These are phyloP conservation scores for Sinelater perroti DNA, from an alignment of 2,888 invertebrate species.

Conservation along the genomic window DNA sequence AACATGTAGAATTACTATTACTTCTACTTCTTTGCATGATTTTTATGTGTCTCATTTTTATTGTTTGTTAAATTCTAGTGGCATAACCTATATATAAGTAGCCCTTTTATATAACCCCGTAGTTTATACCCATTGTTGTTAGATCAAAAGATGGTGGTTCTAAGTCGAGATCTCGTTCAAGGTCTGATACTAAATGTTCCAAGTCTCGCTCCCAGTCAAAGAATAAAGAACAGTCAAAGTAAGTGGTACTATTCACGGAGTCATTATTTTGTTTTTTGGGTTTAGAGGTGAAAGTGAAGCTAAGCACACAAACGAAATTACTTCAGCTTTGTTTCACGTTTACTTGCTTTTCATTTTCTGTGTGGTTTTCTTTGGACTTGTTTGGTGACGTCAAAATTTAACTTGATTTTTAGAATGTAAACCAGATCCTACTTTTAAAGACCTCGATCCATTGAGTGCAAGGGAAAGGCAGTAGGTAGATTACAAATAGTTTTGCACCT, in stretches of 20 bases:
- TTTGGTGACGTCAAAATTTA: too few relatives aligned
- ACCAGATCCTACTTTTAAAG: too few relatives aligned
- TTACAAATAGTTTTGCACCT: too few relatives aligned
- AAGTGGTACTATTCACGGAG: slow-evolving; percentile 47
- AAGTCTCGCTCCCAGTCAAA: slow-evolving; percentile 66
- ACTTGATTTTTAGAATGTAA: too few relatives aligned
- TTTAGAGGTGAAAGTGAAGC: not conserved
- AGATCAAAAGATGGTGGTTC: slow-evolving; percentile 72
- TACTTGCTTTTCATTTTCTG: not conserved
- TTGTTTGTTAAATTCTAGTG: slow-evolving; percentile 2
- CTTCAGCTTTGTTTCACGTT: not conserved
- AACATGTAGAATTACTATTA: slow-evolving; percentile 3
- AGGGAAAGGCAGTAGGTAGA: too few relatives aligned
- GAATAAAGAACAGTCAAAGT: slow-evolving; percentile 64
- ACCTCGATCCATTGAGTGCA: too few relatives aligned
- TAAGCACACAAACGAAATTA: not conserved
- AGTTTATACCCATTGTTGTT: slow-evolving; percentile 46
- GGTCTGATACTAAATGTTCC: slow-evolving; percentile 65
- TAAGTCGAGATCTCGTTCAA: slow-evolving; percentile 72
- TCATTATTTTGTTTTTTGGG: not conserved
- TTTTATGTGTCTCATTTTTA: not conserved
- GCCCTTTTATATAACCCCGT: slow-evolving; percentile 3
- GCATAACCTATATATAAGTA: slow-evolving; percentile 8
- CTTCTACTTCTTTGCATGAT: not conserved
- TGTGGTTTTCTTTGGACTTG: not conserved